Evolutionary conservation across 2,113 vertebrate genomes (phyloP).

Genomic region (Ptyas mucosa): DNA sequence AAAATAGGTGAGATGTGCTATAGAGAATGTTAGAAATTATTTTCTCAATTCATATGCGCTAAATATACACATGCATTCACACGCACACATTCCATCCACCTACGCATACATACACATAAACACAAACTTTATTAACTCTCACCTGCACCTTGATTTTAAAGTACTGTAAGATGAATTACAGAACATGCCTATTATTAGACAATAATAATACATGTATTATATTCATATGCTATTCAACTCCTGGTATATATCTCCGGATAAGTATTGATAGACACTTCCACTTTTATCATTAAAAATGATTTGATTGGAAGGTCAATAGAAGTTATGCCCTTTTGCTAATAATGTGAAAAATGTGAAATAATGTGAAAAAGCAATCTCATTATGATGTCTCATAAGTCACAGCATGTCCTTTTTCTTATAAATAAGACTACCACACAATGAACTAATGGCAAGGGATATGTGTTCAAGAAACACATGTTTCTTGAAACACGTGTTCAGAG

Average conservation of each 20-base stretch:
- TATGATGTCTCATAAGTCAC: background rate
- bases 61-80: background rate
- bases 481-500: too few relatives aligned
- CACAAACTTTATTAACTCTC: background rate
- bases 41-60: background rate
- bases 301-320: background rate
- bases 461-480: too few relatives aligned
- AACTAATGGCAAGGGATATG: background rate
- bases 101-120: background rate
- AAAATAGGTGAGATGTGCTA: conserved; percentile 5
- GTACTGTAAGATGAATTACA: background rate
- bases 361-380: background rate
- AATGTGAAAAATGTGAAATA: background rate
- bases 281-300: background rate
- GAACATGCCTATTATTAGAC: background rate
- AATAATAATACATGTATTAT: background rate
- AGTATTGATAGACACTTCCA: background rate
- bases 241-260: background rate
- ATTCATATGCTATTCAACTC: background rate
- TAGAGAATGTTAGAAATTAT: background rate
- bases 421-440: background rate
- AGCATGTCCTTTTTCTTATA: background rate
- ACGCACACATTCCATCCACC: background rate
- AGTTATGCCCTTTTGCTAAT: background rate
- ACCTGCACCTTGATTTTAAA: background rate